Conservation (phyloP, 1,140 invertebrate genomes). For the Diachasmimorpha longicaudata region DNA sequence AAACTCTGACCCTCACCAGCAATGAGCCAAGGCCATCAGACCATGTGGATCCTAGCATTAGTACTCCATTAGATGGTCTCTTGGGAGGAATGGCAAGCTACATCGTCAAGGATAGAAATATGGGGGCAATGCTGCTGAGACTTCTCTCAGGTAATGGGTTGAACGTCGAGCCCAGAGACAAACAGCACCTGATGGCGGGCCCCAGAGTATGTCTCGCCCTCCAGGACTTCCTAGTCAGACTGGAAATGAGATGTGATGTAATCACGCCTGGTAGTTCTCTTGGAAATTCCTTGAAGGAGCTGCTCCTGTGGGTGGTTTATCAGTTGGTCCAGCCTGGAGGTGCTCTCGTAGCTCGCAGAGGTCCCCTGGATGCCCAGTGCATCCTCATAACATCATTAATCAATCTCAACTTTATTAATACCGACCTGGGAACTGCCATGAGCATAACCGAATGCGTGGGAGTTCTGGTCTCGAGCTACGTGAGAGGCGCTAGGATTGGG, state of each 20-base stretch:
- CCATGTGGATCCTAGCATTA: slow-evolving; percentile 46
- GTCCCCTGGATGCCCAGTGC: slow-evolving; percentile 84
- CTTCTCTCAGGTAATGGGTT: slow-evolving; percentile 73
- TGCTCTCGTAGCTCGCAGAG: slow-evolving; percentile 72
- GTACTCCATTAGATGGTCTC: slow-evolving; percentile 47
- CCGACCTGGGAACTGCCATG: slow-evolving; percentile 75
- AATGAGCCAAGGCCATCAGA: slow-evolving; percentile 57
- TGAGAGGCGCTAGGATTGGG: slow-evolving; percentile 51
- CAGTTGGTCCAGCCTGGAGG: slow-evolving; percentile 75
- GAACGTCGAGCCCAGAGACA: slow-evolving; percentile 61
- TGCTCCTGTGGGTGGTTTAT: slow-evolving; percentile 74
- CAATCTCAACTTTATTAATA: slow-evolving; percentile 71
- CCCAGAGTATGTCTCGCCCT: slow-evolving; percentile 77
- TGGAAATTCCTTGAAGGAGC: slow-evolving; percentile 71
- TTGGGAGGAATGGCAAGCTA: slow-evolving; percentile 65
- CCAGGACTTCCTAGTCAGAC: slow-evolving; percentile 73
- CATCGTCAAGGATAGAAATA: slow-evolving; percentile 73
- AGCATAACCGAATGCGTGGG: slow-evolving; percentile 79
- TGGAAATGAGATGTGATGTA: slow-evolving; percentile 74
- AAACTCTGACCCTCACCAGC: slow-evolving; percentile 67
- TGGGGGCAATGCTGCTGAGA: slow-evolving; percentile 74
- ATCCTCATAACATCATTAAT: slow-evolving; percentile 73
- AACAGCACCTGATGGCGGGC: slow-evolving; percentile 69
- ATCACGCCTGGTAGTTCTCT: slow-evolving; percentile 64
- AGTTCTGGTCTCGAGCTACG: slow-evolving; percentile 55